Base-by-base conservation (phyloP, 2,888 invertebrate species). In the Scaptodrosophila latifasciaeformis region DNA sequence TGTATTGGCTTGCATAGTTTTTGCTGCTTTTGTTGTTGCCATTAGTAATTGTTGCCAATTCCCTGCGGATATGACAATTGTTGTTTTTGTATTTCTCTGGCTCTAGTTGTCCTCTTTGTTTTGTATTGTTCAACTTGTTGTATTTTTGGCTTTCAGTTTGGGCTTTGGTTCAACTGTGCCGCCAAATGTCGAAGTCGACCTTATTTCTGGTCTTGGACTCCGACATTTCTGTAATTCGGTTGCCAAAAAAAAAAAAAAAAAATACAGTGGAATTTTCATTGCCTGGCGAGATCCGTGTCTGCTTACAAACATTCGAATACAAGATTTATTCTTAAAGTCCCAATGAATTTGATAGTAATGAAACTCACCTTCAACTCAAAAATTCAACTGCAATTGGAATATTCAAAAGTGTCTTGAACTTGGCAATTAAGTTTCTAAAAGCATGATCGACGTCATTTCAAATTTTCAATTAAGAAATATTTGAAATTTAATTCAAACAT, bases 401-500 rank as follows among this genome's bases (percentile, higher is more conserved):
- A 56, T 52, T 56, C 21, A 24, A 54, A 44, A 27, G 9, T 47
- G 48, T 44, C 59, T 53, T 66, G 67, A 68, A 63, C 63, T 67
- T 70, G 62, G 54, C 49, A 60, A 31, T 62, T 65, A 55, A 51
- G 46, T 43, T 31, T 56, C 56, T n/a, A n/a, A n/a, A n/a, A n/a
- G n/a, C n/a, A n/a, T n/a, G n/a, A n/a, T 46, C 52, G 27, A 57
- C 24, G 18, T 45, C 61, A 68, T 71, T 72, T 63, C 34, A 54
- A 69, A n/a, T n/a, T n/a, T 65, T 67, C 65, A 74, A 75, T 75
- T 76, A 71, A 75, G 59, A 70, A 71, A 62, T 74, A 69, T 71
- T 76, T 69, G 70, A 64, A 31, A 64, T 53, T 59, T 67, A 64
- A 69, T 67, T 69, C 60, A 61, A n/a, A n/a, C n/a, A 67, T 71